phyloP scores from a whole-genome alignment of 1,140 invertebrate species.

The Solenopsis invicta region DNA sequence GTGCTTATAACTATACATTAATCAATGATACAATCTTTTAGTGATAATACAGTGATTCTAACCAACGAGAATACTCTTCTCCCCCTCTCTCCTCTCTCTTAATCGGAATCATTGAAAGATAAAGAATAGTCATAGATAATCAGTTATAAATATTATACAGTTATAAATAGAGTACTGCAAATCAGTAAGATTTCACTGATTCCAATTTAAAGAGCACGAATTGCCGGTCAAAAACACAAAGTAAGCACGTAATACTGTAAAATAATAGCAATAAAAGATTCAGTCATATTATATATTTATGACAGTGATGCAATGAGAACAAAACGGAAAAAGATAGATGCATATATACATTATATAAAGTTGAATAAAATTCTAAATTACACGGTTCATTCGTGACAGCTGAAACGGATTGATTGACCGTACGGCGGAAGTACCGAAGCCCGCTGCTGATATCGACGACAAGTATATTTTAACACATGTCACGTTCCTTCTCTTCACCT shows the following conservation, averaged over 20 bases:
- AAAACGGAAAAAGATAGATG: neutral
- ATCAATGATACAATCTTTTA: no score
- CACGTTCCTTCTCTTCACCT: neutral
- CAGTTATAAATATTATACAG: no score
- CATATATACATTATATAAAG: neutral
- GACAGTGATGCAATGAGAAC: constrained; percentile 10
- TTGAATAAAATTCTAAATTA: constrained; percentile 27
- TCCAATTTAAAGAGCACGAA: no score
- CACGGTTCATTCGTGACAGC: neutral
- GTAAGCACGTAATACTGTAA: neutral
- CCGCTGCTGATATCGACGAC: neutral
- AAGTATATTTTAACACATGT: constrained; percentile 36
- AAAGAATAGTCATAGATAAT: no score
- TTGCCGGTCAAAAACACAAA: neutral
- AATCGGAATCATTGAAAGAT: no score
- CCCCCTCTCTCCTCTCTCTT: no score
- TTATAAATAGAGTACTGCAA: no score
- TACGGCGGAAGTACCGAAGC: constrained; percentile 5
- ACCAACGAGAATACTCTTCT: no score
- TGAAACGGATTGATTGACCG: constrained; percentile 6
- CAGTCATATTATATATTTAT: constrained; percentile 9
- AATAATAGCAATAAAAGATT: neutral
- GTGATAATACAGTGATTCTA: no score
- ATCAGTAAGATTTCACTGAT: no score
- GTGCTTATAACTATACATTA: no score